phyloP scores from a whole-genome alignment of 92 coral and sea anemone genomes.

The Phenganax marumi region DNA sequence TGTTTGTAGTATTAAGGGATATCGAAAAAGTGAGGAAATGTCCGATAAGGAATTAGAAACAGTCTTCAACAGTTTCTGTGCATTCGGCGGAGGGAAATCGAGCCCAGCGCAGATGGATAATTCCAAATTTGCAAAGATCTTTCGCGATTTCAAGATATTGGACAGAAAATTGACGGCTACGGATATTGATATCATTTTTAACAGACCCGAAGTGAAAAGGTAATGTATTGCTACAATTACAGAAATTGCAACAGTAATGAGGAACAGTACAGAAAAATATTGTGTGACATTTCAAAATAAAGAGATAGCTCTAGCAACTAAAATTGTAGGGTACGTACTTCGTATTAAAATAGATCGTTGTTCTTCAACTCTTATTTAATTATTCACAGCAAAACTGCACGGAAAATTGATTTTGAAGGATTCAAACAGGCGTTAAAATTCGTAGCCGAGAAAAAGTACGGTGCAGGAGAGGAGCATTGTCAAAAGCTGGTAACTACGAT shows the following conservation, averaged over 20 bases:
- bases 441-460: constrained; percentile 76
- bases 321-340: not conserved
- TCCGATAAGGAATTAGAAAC: constrained; percentile 27
- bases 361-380: not conserved
- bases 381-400: constrained; percentile 72
- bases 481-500: constrained; percentile 50
- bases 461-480: constrained; percentile 55
- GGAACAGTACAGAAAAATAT: not conserved
- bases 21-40: not conserved
- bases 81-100: constrained; percentile 87
- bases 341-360: not conserved
- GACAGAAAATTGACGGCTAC: constrained; percentile 80
- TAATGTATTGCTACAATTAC: constrained; percentile 34
- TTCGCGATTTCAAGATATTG: constrained; percentile 76
- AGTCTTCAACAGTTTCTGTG: constrained; percentile 80
- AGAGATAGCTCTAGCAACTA: not conserved
- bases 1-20: constrained; percentile 14
- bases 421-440: constrained; percentile 70
- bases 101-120: constrained; percentile 75
- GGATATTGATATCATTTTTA: constrained; percentile 89
- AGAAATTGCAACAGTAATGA: not conserved
- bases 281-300: not conserved
- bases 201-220: constrained; percentile 86
- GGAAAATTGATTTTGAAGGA: constrained; percentile 69
- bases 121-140: constrained; percentile 81